phyloP scores from a whole-genome alignment of 2,113 vertebrate genomes.

The Alosa alosa region DNA sequence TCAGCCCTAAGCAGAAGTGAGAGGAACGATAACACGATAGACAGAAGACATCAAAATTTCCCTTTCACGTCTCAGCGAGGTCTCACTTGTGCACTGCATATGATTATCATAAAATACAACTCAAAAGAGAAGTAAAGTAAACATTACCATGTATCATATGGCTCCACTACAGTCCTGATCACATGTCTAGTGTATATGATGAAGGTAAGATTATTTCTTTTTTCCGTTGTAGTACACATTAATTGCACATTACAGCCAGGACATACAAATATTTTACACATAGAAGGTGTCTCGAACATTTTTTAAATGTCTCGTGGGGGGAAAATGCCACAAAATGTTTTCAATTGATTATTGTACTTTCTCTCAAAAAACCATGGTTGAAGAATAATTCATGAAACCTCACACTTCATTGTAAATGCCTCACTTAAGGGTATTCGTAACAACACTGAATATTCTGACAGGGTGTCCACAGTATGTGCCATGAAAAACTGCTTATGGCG shows the following conservation, averaged over 20 bases:
- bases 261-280: conserved; percentile 2
- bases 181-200: background rate
- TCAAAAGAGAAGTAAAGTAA: background rate
- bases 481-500: background rate
- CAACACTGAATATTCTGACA: background rate
- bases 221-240: background rate
- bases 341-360: background rate
- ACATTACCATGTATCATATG: background rate
- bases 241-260: background rate
- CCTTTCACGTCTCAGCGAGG: background rate
- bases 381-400: background rate
- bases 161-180: background rate
- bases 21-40: background rate
- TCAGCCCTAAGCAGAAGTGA: background rate
- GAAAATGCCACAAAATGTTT: background rate
- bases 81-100: conserved; percentile 4
- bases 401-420: background rate
- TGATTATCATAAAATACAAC: background rate
- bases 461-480: background rate
- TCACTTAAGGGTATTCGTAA: background rate
- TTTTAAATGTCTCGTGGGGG: background rate
- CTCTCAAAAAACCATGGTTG: background rate
- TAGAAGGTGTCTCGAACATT: background rate
- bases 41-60: conserved; percentile 10
- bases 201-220: background rate